phyloP scores from a whole-genome alignment of 2,113 vertebrate species.

The Dicentrarchus labrax region DNA sequence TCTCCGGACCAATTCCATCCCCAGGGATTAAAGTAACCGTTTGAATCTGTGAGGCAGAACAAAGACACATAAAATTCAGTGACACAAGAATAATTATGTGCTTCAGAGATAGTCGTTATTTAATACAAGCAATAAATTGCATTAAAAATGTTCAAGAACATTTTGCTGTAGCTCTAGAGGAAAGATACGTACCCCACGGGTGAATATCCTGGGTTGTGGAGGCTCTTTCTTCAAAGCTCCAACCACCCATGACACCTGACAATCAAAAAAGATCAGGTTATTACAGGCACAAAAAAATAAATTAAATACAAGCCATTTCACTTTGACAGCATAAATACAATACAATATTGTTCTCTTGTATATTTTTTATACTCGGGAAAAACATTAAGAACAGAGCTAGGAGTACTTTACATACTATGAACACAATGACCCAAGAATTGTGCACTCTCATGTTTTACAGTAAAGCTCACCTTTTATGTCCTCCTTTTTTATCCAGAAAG shows the following conservation, averaged over 20 bases:
- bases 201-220: conserved; percentile 88
- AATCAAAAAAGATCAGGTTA: conserved; percentile 5
- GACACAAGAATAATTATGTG: background rate
- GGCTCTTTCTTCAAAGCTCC: conserved; percentile 87
- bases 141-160: background rate
- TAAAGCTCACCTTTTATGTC: background rate
- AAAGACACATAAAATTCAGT: conserved; percentile 32
- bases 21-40: conserved; percentile 97
- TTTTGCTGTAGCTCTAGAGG: background rate
- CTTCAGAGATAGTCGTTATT: background rate
- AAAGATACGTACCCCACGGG: conserved; percentile 88
- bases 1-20: conserved; percentile 97
- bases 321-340: background rate
- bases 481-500: background rate
- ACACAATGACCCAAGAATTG: background rate
- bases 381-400: background rate
- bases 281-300: background rate
- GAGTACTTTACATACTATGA: background rate
- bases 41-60: conserved; percentile 83
- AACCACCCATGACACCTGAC: conserved; percentile 88
- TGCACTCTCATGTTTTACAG: background rate
- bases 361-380: background rate
- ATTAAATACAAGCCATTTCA: background rate
- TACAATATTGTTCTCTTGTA: too few relatives aligned
- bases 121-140: background rate